Evolutionary conservation across 2,888 invertebrate species (phyloP), one percentile per base, ranked within the genome.

Genomic region (Antheraea yamamai): DNA sequence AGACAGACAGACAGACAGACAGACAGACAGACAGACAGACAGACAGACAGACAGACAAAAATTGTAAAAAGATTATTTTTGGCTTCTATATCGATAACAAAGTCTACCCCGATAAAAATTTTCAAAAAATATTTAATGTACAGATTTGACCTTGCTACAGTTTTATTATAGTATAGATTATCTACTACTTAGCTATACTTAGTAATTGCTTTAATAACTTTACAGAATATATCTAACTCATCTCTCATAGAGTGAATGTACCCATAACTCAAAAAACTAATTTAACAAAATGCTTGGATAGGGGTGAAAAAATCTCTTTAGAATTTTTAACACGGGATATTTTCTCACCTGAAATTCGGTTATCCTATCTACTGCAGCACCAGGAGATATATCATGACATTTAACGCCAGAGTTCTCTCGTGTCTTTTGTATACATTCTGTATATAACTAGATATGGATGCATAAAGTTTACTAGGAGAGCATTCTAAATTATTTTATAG

Each of bases 331-430:
- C 55, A n/a, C 73, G 8, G 55, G 55, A 52, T 51, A 66, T 72
- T 73, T 52, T 75, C 66, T 72, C 30, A 79, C 79, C 80, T 80
- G 78, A 76, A 79, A 80, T 84, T 81, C 73, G 76, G 77, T 79
- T 78, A 77, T 75, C 78, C 82, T 81, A 83, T 86, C 82, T 78
- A 79, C 80, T 84, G 84, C 85, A 85, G 85, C 81, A 80, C 75
- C 76, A 76, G 73, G 79, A 78, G 82, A 86, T 87, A 85, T 85
- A 85, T 85, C 85, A 85, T 83, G 75, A 66, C 6, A 18, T 73
- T 84, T 85, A 85, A 81, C 80, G 81, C 80, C 78, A 79, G 77
- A 79, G 79, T 77, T 81, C 83, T 79, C 82, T 78, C 77, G 81
- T 81, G 82, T 83, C 47, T 39, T 70, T 70, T 70, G 68, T 70